Evolutionary conservation across 92 coral and sea anemone species (phyloP).

Genomic region (Bergia sp.): DNA sequence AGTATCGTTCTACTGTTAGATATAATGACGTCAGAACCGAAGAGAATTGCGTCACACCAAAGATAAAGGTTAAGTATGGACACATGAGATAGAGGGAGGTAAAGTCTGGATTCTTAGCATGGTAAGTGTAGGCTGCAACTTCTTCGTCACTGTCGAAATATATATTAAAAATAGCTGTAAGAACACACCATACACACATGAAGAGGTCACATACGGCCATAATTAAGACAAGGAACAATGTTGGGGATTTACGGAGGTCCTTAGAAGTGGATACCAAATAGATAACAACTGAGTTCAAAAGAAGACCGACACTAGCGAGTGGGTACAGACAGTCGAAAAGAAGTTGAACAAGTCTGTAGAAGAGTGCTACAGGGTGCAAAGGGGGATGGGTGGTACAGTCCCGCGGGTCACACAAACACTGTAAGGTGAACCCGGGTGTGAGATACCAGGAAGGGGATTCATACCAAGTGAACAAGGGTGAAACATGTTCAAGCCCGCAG

Average conservation of each 20-base stretch:
- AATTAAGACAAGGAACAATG: neutral
- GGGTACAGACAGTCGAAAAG: too few species aligned
- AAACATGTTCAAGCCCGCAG: neutral
- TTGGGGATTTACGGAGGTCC: neutral
- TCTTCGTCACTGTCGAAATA: neutral
- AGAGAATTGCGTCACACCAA: neutral
- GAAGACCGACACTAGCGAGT: too few species aligned
- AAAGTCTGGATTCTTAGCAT: neutral
- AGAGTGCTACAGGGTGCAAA: neutral
- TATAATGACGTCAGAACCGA: neutral
- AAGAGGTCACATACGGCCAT: too few species aligned
- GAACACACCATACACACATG: neutral
- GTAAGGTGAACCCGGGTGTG: too few species aligned
- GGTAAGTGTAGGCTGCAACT: too few species aligned
- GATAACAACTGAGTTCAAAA: neutral
- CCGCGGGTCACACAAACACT: neutral
- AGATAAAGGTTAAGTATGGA: neutral
- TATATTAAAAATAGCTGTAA: neutral
- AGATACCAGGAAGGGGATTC: neutral
- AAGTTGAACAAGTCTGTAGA: neutral
- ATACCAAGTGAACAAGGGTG: neutral
- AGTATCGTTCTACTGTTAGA: too few species aligned
- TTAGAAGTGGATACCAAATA: neutral
- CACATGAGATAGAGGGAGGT: neutral
- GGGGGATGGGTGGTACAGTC: neutral